Base-by-base conservation (phyloP, 2,113 vertebrate species). In the Oncorhynchus kisutch region DNA sequence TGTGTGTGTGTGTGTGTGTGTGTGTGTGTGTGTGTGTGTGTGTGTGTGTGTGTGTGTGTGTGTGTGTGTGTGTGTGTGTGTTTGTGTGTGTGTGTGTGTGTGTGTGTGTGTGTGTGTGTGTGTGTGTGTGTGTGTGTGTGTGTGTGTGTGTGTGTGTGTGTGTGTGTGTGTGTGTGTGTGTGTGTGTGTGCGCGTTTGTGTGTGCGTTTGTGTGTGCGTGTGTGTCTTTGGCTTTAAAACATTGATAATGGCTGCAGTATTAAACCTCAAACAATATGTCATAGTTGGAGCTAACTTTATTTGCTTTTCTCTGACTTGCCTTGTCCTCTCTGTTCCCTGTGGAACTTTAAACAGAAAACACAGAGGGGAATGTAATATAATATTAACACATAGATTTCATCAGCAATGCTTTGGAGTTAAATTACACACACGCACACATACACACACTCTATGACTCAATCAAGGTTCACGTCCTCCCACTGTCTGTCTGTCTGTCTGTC, bases 11-110 rank as follows among this genome's bases (percentile, higher is more conserved):
- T 25, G 25, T 4, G 12, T 29, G 2, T 66, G 54, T 57, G 54
- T 57, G 54, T 57, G 5, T 57, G 16, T 57, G 54, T 57, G 16
- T 20, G 54, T 20, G 54, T 20, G 16, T 20, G 69, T 48, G 75
- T 76, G 76, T 77, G 69, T 75, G 73, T 73, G 68, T 70, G 74
- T 74, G 24, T 64, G 64, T 34, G 27, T 70, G 71, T 5, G 1
- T 68, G 18, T 24, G 31, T 3, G n/a, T 48, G 67, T 48, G 39
- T 49, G 67, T 39, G 24, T 22, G 49, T 4, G 4, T 27, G n/a
- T 16, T 22, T 39, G 67, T 68, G 67, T n/a, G 67, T 11, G 67
- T 67, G 3, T 12, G 65, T 27, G 27, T 27, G 65, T 14, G 25
- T 39, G 16, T 67, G 66, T 67, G 13, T 67, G 66, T 65, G 62